Percentiles rank a stretch among this genome's conserved stretches.
Evolutionary conservation across 2,888 invertebrate species (phyloP).

Genomic region (Ariolimax columbianus): DNA sequence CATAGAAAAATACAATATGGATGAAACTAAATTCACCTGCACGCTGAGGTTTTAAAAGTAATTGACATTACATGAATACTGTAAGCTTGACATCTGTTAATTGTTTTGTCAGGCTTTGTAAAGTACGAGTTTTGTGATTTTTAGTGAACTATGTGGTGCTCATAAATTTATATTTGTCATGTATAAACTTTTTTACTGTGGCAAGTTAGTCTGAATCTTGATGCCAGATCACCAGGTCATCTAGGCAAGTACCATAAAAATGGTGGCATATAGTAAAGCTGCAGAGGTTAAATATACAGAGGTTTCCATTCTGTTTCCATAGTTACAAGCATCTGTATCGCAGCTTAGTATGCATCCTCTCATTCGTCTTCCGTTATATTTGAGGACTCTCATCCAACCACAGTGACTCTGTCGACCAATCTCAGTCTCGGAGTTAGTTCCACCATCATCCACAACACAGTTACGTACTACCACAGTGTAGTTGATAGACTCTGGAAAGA

Average conservation of each 20-base stretch:
- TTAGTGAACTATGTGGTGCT: too few species aligned
- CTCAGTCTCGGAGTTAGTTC: slow-evolving; percentile 96
- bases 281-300: not conserved
- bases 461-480: slow-evolving; percentile 91
- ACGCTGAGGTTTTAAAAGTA: too few species aligned
- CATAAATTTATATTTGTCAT: too few species aligned
- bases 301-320: slow-evolving; percentile 30
- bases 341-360: slow-evolving; percentile 96
- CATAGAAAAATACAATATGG: too few species aligned
- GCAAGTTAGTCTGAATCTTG: not conserved
- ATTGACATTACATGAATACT: too few species aligned
- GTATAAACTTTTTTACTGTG: not conserved
- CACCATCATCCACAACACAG: slow-evolving; percentile 96
- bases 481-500: slow-evolving; percentile 77
- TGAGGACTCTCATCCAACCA: slow-evolving; percentile 94
- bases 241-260: not conserved
- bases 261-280: not conserved
- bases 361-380: slow-evolving; percentile 92
- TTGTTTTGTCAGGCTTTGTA: too few species aligned
- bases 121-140: too few species aligned
- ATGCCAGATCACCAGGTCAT: not conserved
- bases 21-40: too few species aligned
- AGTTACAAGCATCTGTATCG: slow-evolving; percentile 94
- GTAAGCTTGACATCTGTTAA: too few species aligned
- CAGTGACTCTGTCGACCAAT: slow-evolving; percentile 98